phyloP scores from a whole-genome alignment of 2,797 vertebrate genomes.

The Semotilus atromaculatus region DNA sequence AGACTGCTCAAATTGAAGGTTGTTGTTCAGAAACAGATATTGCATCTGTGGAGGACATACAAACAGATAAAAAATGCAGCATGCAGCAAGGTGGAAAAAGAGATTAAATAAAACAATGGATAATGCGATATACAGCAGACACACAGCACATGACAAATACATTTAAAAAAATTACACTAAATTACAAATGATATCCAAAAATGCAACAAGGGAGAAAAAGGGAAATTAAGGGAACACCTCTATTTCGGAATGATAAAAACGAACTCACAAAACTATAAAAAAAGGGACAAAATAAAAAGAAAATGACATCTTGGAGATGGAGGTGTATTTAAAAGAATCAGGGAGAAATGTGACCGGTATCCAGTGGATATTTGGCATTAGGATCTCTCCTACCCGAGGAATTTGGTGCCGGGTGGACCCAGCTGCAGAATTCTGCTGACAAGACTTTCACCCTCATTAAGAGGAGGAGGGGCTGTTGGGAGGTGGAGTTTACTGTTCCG shows the following conservation, averaged over 20 bases:
- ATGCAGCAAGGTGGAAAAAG: constrained; percentile 18
- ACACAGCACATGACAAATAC: not conserved
- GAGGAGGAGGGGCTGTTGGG: constrained; percentile 98
- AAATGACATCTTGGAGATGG: constrained; percentile 15
- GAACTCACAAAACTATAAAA: not conserved
- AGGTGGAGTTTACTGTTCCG: constrained; percentile 99
- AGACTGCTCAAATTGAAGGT: not conserved
- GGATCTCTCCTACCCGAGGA: constrained; percentile 93
- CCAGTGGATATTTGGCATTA: constrained; percentile 38
- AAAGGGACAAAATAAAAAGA: constrained; percentile 11
- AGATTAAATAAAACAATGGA: constrained; percentile 16
- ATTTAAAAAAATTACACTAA: not conserved
- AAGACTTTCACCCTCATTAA: constrained; percentile 99
- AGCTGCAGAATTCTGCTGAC: constrained; percentile 99
- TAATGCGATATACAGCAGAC: constrained; percentile 7
- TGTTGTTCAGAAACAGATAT: constrained; percentile 18
- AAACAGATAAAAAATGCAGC: constrained; percentile 7
- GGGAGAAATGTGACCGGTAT: constrained; percentile 13
- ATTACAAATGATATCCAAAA: not conserved
- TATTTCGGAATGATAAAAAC: constrained; percentile 18
- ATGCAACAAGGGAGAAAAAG: constrained; percentile 8
- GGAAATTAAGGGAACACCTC: not conserved
- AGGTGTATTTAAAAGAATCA: constrained; percentile 23
- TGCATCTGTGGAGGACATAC: constrained; percentile 9
- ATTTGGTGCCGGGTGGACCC: constrained; percentile 99